These are phyloP conservation scores for Aphidius colemani DNA, from an alignment of 2,888 invertebrate species.

Conservation along the genomic window DNA sequence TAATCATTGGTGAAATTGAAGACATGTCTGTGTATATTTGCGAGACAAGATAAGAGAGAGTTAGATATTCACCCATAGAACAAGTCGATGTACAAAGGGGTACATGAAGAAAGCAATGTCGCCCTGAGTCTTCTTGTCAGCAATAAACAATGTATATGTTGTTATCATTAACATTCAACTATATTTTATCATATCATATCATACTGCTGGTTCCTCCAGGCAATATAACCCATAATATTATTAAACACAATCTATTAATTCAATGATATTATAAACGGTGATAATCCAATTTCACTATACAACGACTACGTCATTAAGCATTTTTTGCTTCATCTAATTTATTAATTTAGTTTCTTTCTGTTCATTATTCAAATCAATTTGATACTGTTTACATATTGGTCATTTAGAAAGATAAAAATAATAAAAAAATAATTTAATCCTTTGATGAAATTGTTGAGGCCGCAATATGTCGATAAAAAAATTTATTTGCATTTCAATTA, in stretches of 20 bases:
- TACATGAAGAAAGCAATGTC: constrained; percentile 2
- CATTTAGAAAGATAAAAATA: neutral
- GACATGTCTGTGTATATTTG: constrained; percentile 11
- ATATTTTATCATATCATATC: constrained; percentile 14
- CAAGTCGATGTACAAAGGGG: no score
- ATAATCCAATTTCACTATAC: no score
- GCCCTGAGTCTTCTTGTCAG: constrained; percentile 8
- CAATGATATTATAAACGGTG: neutral
- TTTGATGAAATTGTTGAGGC: constrained; percentile 6
- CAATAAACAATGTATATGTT: constrained; percentile 13
- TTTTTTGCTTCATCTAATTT: no score
- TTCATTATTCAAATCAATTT: no score
- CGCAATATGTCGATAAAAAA: constrained; percentile 6
- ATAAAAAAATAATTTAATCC: constrained; percentile 6
- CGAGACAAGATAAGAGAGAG: neutral
- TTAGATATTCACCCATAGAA: neutral
- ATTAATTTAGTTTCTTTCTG: no score
- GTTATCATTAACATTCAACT: constrained; percentile 15
- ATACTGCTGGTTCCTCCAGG: neutral
- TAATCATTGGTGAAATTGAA: neutral
- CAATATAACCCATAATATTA: neutral
- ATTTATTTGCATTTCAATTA: constrained; percentile 13
- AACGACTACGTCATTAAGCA: no score
- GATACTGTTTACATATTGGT: constrained; percentile 1
- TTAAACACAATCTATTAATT: neutral